Base-by-base conservation (phyloP, 1,140 invertebrate genomes). In the Popillia japonica region DNA sequence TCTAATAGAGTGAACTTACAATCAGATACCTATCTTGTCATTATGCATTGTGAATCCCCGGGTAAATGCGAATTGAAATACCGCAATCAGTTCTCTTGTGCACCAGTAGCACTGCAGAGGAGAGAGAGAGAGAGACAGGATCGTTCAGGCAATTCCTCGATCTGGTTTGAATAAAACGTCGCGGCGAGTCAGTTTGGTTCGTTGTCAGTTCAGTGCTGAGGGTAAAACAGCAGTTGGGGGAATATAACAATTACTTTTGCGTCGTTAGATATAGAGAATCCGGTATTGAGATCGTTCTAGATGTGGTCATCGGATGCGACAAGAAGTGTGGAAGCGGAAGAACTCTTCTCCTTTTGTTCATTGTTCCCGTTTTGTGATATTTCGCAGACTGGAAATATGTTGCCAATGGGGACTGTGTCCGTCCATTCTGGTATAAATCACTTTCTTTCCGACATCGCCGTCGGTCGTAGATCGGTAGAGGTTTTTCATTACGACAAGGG, bases 211-310 rank as follows among this genome's bases (percentile, higher is more conserved):
- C 14, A 55, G 48, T 55, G 14, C 17, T 22, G 42, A 75, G 81
- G 81, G 20, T 22, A 34, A 64, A 68, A 77, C 68, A 77, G 59
- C 22, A 78, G 76, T 73, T 77, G 59, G 75, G 81, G 83, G 83
- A 83, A 81, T 82, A 83, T 80, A 83, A 83, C 83, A 84, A 84
- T 84, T 84, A 84, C 82, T 81, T 84, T 84, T 82, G 83, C 82
- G 79, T 83, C 83, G 83, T 83, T 84, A 83, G 83, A 84, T 80
- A 80, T 81, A 81, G 80, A 83, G 82, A 84, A 82, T 83, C 82
- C 82, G 82, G 80, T 81, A 81, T 80, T 82, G 82, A 84, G 80
- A 83, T 80, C 76, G 75, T 79, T 34, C 6, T 83, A 79, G 82
- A 84, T 83, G 83, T 82, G 83, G 83, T 84, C 83, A 84, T 84